Conservation (phyloP, 92 coral and sea anemone genomes). For the Metridium senile region DNA sequence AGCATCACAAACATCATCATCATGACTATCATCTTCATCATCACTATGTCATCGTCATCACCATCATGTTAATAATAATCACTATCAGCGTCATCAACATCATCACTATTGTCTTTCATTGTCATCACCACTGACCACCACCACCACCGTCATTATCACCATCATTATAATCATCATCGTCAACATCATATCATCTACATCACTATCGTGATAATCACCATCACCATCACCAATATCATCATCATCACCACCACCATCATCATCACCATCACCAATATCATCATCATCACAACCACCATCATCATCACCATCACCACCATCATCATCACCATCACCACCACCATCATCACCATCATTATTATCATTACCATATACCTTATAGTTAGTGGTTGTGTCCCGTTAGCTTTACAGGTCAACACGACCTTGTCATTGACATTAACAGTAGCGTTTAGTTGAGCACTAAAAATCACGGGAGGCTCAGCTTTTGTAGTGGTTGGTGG, state of each 20-base stretch:
- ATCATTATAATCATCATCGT: neutral
- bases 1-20: neutral
- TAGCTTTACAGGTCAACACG: constrained; percentile 4
- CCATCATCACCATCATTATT: neutral
- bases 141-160: neutral
- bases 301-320: neutral
- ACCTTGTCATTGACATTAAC: constrained; percentile 1
- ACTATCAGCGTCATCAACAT: neutral
- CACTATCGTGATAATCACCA: neutral
- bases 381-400: constrained; percentile 22
- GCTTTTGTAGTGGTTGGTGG: neutral
- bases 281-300: neutral
- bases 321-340: neutral
- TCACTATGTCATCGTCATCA: neutral
- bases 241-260: neutral
- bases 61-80: neutral
- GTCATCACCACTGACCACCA: neutral
- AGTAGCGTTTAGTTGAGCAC: constrained; percentile 9
- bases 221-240: neutral
- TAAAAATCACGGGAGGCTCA: neutral
- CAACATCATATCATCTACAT: neutral
- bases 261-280: neutral
- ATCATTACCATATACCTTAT: constrained; percentile 13
- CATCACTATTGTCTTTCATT: neutral
- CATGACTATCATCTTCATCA: neutral